These are phyloP conservation scores for Diaperis boleti DNA, from an alignment of 2,888 invertebrate genomes.

Conservation along the genomic window DNA sequence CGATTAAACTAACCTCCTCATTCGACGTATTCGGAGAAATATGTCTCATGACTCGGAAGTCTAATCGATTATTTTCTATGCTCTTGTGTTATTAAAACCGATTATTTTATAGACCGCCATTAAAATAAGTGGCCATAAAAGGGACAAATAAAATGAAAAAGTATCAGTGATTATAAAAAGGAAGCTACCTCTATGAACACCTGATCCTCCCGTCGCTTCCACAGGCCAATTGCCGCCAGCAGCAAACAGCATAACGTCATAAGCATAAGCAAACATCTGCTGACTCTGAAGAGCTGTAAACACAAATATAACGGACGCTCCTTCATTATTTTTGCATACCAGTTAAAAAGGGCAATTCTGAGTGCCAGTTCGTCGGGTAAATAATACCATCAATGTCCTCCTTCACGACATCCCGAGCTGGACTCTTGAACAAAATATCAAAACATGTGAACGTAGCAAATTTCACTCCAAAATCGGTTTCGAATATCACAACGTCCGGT, in stretches of 20 bases:
- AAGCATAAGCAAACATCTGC: slow-evolving; percentile 75
- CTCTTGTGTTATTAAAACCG: too few relatives aligned
- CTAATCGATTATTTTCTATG: too few relatives aligned
- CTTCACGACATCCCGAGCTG: slow-evolving; percentile 70
- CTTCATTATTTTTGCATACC: background rate
- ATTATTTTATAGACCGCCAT: too few relatives aligned
- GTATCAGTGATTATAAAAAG: background rate
- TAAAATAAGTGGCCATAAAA: too few relatives aligned
- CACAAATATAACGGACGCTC: slow-evolving; percentile 49
- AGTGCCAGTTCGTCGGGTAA: background rate
- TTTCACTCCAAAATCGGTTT: slow-evolving; percentile 16
- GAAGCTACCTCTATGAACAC: slow-evolving; percentile 72
- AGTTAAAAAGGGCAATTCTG: background rate
- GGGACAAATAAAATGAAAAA: background rate
- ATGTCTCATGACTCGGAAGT: too few relatives aligned
- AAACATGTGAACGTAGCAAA: slow-evolving; percentile 16
- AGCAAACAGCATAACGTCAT: slow-evolving; percentile 78
- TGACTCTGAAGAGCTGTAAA: slow-evolving; percentile 74
- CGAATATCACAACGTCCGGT: slow-evolving; percentile 17
- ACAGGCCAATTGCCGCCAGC: slow-evolving; percentile 76
- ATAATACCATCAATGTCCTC: slow-evolving; percentile 61
- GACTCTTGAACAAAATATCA: slow-evolving; percentile 82
- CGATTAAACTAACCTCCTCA: too few relatives aligned
- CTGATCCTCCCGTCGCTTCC: slow-evolving; percentile 77
- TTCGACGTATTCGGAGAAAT: too few relatives aligned